Percentiles rank a stretch among this genome's conserved stretches.
Evolutionary conservation across 1,140 invertebrate species (phyloP).

Genomic region (Drosophila lacteicornis): DNA sequence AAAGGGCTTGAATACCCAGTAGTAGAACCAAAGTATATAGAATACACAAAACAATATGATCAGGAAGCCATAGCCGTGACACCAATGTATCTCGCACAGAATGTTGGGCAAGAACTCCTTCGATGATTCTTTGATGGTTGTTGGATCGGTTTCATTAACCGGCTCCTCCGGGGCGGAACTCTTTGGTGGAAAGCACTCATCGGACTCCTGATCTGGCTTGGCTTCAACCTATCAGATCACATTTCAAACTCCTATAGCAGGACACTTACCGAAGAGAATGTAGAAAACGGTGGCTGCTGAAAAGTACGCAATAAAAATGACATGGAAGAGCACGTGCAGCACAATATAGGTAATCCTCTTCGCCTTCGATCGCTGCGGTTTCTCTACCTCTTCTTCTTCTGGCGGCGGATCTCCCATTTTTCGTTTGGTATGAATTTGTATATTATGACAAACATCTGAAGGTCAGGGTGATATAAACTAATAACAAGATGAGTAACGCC

Average conservation of each 20-base stretch:
- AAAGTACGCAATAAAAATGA: conserved; percentile 35
- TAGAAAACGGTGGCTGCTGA: conserved; percentile 21
- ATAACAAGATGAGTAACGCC: no score
- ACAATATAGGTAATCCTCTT: neutral
- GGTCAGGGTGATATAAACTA: no score
- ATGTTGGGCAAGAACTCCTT: conserved; percentile 1
- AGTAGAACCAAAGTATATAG: conserved; percentile 55
- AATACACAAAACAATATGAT: conserved; percentile 15
- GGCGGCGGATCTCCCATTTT: neutral
- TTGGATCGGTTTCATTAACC: neutral
- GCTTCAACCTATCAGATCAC: neutral
- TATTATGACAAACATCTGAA: neutral
- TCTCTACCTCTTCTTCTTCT: neutral
- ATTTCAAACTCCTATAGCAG: neutral
- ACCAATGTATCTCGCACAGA: conserved; percentile 44
- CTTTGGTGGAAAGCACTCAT: neutral
- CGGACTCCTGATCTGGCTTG: neutral
- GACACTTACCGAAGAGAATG: conserved; percentile 16
- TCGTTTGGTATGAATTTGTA: neutral
- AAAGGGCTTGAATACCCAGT: conserved; percentile 46
- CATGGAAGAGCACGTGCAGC: conserved; percentile 31
- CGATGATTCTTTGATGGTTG: no score
- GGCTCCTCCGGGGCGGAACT: neutral
- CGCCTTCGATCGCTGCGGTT: neutral
- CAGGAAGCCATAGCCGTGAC: conserved; percentile 46